Evolutionary conservation across 2,113 vertebrate species (phyloP).

Genomic region (Pollachius pollachius): DNA sequence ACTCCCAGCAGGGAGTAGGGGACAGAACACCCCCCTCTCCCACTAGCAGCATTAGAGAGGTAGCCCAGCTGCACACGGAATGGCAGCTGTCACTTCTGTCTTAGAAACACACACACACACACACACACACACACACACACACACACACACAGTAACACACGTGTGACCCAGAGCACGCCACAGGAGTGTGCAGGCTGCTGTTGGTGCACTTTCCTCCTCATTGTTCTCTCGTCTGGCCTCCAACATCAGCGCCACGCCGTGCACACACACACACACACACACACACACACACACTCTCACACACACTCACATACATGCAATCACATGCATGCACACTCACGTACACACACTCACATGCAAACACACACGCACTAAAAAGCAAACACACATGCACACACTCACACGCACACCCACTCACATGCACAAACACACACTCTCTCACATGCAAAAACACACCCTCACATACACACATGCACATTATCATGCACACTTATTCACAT

Average conservation of each 20-base stretch:
- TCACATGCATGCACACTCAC: neutral
- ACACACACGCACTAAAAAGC: too few species aligned
- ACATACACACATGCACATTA: neutral
- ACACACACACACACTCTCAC: too few species aligned
- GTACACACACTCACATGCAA: too few species aligned
- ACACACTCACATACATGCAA: neutral
- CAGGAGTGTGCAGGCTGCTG: too few species aligned
- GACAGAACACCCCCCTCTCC: constrained; percentile 51
- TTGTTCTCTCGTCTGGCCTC: too few species aligned
- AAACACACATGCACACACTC: too few species aligned
- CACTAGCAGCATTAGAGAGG: constrained; percentile 6
- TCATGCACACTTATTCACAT: too few species aligned
- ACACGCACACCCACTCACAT: constrained; percentile 1
- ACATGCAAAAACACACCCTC: neutral
- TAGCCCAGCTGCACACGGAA: constrained; percentile 32
- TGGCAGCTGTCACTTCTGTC: constrained; percentile 65
- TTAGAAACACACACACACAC: constrained; percentile 29
- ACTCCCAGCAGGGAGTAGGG: constrained; percentile 56
- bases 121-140: constrained; percentile 57
- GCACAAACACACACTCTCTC: too few species aligned
- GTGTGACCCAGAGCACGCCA: neutral
- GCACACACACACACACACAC: too few species aligned
- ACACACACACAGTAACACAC: neutral
- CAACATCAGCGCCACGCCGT: too few species aligned
- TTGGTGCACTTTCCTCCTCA: too few species aligned